Evolutionary conservation across 1,140 invertebrate genomes (phyloP), one percentile per base, ranked within the genome.

Genomic region (Heliconius nattereri): DNA sequence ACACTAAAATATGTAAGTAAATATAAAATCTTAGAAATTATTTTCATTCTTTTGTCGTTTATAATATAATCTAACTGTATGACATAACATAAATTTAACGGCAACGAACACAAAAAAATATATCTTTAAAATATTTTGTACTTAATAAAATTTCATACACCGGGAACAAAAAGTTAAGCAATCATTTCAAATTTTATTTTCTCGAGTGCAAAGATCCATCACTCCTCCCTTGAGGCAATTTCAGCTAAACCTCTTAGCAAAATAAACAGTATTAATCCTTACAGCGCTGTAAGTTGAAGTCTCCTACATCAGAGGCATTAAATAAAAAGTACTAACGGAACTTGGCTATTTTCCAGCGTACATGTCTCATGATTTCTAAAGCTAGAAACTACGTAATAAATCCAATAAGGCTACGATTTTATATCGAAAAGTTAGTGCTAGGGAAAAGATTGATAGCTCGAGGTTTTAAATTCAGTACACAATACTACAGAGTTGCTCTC

Each of bases 211-310:
- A 72, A 77, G 72, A 78, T 78, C 73, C 73, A 72, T 78, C 80
- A 78, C 60, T 75, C 7, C 73, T 78, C 76, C 70, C 80, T 57
- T 70, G 82, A 86, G 83, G 80, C 86, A 90, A 90, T 91, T 90
- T 89, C 82, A 87, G 82, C 81, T 88, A 88, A 91, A 88, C 86
- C 87, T 91, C 87, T 91, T 89, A 91, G 83, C 84, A 87, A 89
- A 90, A 90, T 90, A 91, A 91, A 90, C 87, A 87, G 80, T 86
- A 92, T 88, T 90, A 90, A 90, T 90, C 87, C 85, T 71, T 78
- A 83, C 71, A 84, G 78, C 85, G 85, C 87, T 84, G 85, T 85
- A 86, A 89, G 79, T 89, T 81, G 78, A 72, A 83, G 83, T 88
- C 83, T 84, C 88, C 83, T 89, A 87, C 87, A 90, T 90, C 85